phyloP scores from a whole-genome alignment of 2,888 invertebrate genomes.

The Lutraria lutraria region DNA sequence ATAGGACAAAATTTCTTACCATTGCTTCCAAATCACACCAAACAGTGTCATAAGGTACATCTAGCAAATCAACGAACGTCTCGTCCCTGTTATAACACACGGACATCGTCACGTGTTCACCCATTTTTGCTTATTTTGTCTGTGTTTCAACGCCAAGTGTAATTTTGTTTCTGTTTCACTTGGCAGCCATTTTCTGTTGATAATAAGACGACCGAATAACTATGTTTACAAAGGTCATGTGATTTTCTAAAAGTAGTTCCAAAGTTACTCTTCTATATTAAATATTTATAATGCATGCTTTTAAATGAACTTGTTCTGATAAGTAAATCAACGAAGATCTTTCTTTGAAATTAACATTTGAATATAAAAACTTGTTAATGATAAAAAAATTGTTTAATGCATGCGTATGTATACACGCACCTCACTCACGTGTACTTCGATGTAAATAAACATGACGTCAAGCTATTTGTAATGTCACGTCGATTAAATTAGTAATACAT shows the following conservation, averaged over 20 bases:
- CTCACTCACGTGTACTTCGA: constrained; percentile 40
- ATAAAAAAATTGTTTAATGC: background rate
- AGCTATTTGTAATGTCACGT: constrained; percentile 28
- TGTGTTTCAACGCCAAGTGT: constrained; percentile 37
- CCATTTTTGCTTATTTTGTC: constrained; percentile 36
- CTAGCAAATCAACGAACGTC: constrained; percentile 64
- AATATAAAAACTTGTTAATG: background rate
- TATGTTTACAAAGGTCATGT: constrained; percentile 66
- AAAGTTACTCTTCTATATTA: background rate
- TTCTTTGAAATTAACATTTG: background rate
- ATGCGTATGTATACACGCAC: constrained; percentile 31
- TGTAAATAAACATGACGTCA: constrained; percentile 64
- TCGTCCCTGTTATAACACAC: constrained; percentile 62
- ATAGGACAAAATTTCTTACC: constrained; percentile 53
- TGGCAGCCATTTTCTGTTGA: constrained; percentile 66
- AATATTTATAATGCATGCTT: background rate
- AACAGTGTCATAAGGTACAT: constrained; percentile 63
- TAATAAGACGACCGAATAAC: constrained; percentile 48
- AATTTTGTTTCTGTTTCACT: constrained; percentile 40
- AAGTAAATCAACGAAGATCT: background rate
- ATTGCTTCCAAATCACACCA: constrained; percentile 74
- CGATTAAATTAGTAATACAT: background rate
- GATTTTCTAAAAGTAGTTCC: constrained; percentile 52
- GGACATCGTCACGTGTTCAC: constrained; percentile 52
- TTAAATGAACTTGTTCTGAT: background rate